Evolutionary conservation across 2,113 vertebrate genomes (phyloP), one percentile per base, ranked within the genome.

Genomic region (Gnathonemus longibarbis): DNA sequence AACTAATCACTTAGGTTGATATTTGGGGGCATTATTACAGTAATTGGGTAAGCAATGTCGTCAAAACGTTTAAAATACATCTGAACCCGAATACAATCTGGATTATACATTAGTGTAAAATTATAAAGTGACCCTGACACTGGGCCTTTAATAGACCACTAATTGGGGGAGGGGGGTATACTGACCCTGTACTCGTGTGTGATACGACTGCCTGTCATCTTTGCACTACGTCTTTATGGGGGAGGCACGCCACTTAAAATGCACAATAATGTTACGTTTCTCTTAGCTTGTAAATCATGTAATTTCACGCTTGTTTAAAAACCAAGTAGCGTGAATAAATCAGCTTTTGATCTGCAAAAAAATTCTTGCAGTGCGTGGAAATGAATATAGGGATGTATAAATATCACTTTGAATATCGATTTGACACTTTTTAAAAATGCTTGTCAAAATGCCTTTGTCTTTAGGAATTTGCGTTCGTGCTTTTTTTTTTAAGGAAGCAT

Each of bases 231-330:
- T 80, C 35, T 80, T 80, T 80, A 2, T 17, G 74, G 31, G 35
- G 15, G 50, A 17, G 17, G 52, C 96, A 96, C 94, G 96, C 96
- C 96, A 19, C 35, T 80, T 80, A 80, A 80, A 70, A 70, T 70
- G 62, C 62, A 70, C 35, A 35, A 15, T 42, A 80, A 35, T 80
- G 74, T 80, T 35, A 17, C 31, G 31, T 80, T 80, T 80, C 13
- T 80, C 31, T 80, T 80, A 17, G 39, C 35, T 80, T 42, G 74
- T 80, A 80, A 19, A 42, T 80, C 35, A 19, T 70, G 74, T 7
- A 80, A 39, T 42, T 80, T 80, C 74, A 42, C 74, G 74, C 35
- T 42, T 80, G 74, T 80, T 80, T 80, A 80, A 80, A 80, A 42
- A 80, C 74, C 15, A 42, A 80, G 74, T 2, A 80, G 74, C 74